A percentile compares a stretch with the other conserved stretches of the same genome.
phyloP scores from a whole-genome alignment of 2,797 vertebrate species.

The Sebastes vulpes region DNA sequence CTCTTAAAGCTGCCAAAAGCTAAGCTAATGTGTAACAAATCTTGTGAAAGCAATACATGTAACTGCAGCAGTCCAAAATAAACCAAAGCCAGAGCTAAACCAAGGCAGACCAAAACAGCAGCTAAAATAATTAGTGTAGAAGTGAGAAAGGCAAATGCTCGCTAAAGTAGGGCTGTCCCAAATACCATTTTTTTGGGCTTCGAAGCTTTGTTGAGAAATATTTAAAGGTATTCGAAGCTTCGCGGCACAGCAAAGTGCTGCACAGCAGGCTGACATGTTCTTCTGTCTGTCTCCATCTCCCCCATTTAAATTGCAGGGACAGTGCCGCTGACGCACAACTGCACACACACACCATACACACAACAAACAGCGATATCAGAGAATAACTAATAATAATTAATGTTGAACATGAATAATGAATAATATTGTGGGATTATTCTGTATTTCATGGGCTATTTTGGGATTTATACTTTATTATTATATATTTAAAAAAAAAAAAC shows the following conservation, averaged over 20 bases:
- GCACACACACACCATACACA: not conserved
- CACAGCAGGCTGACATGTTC: not conserved
- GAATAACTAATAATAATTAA: not conserved
- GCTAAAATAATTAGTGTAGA: not conserved
- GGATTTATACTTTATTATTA: not conserved
- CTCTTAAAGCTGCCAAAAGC: constrained; percentile 16
- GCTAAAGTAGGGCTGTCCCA: not conserved
- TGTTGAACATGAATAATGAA: not conserved
- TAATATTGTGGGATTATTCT: not conserved
- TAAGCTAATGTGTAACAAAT: constrained; percentile 6
- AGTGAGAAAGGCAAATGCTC: not conserved
- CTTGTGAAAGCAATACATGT: not conserved
- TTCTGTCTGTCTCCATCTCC: not conserved
- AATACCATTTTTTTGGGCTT: no score
- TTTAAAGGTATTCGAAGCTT: no score
- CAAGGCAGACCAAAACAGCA: not conserved
- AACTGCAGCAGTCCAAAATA: not conserved
- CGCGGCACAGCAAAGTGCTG: no score
- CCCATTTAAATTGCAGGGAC: not conserved
- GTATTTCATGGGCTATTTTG: not conserved
- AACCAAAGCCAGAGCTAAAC: not conserved
- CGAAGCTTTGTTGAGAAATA: not conserved
- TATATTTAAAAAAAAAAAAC: not conserved
- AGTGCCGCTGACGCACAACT: not conserved
- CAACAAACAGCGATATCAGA: not conserved